These are phyloP conservation scores for Unio pictorum DNA, from an alignment of 2,888 invertebrate species.

Conservation along the genomic window DNA sequence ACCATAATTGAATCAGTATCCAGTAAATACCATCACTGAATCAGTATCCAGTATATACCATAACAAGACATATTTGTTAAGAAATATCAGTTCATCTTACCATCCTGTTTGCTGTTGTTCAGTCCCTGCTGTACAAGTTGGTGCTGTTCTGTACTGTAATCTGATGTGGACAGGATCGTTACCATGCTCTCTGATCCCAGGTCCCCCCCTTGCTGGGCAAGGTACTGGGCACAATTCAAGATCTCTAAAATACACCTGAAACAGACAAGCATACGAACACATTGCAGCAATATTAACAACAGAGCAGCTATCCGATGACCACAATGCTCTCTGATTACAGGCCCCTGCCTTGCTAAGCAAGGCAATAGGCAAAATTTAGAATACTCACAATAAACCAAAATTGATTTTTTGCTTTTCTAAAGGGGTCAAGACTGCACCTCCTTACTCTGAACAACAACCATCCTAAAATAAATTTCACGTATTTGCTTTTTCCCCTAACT, in stretches of 20 bases:
- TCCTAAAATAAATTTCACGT: too few species aligned
- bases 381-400: too few species aligned
- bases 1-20: too few species aligned
- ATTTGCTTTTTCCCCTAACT: too few species aligned
- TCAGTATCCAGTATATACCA: too few species aligned
- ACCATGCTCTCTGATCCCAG: slow-evolving; percentile 76
- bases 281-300: not conserved
- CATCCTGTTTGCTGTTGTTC: slow-evolving; percentile 76
- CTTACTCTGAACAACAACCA: too few species aligned
- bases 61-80: not conserved
- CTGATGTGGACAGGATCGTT: slow-evolving; percentile 82
- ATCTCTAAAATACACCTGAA: slow-evolving; percentile 82
- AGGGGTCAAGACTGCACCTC: too few species aligned
- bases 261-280: not conserved
- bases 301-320: not conserved
- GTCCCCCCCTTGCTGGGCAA: slow-evolving; percentile 71
- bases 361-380: too few species aligned
- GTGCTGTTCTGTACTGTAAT: slow-evolving; percentile 69
- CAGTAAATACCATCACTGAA: too few species aligned
- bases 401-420: too few species aligned
- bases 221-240: slow-evolving; percentile 87
- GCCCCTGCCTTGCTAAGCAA: too few species aligned
- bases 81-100: slow-evolving; percentile 31
- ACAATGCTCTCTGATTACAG: too few species aligned
- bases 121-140: slow-evolving; percentile 86